phyloP scores from a whole-genome alignment of 2,113 vertebrate species.

The Machaerirhynchus nigripectus region DNA sequence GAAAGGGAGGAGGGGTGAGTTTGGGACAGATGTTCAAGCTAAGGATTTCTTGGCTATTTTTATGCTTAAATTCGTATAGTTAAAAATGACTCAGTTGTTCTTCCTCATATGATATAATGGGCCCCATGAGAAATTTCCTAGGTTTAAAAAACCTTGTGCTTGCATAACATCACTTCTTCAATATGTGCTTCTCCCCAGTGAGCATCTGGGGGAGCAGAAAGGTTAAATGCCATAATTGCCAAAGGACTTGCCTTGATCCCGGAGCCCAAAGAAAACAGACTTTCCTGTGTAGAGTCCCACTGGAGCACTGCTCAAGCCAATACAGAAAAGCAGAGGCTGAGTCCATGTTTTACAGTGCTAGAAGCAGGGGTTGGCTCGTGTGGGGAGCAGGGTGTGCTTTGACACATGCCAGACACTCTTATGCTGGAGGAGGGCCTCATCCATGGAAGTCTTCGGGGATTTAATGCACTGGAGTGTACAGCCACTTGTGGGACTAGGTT shows the following conservation, averaged over 20 bases:
- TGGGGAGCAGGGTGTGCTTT: not conserved
- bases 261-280: not conserved
- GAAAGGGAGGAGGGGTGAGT: not conserved
- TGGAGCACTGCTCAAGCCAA: not conserved
- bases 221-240: not conserved
- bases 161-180: slow-evolving; percentile 18
- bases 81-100: slow-evolving; percentile 34
- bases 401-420: not conserved
- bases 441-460: not conserved
- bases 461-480: not conserved
- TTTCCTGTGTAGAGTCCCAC: not conserved
- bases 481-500: not conserved
- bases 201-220: not conserved
- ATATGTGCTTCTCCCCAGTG: not conserved
- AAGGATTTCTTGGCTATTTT: slow-evolving; percentile 29
- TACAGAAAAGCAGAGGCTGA: not conserved
- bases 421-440: not conserved
- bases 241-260: not conserved
- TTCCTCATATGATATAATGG: not conserved
- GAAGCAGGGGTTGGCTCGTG: accelerated
- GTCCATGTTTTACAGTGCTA: not conserved
- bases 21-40: not conserved
- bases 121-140: not conserved
- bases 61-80: not conserved
- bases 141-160: not conserved